Evolutionary conservation across 1,140 invertebrate species (phyloP), one percentile per base, ranked within the genome.

Genomic region (Aphaenogaster rudis): DNA sequence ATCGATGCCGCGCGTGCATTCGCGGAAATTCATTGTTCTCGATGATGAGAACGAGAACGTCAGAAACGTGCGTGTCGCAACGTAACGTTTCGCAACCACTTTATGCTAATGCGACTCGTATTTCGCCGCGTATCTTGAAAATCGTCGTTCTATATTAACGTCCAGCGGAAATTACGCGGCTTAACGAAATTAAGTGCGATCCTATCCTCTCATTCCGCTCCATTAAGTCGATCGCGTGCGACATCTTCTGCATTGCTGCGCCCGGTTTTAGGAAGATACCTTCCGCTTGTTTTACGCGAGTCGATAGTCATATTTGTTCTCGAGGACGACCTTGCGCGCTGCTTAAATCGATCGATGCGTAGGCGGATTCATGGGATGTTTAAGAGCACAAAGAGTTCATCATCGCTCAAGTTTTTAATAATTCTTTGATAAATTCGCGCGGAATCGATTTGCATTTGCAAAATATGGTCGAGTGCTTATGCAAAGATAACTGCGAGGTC

Each of bases 21-120:
- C 17, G 57, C 21, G 76, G 76, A 78, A 64, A 78, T 36, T 48
- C 42, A 42, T 28, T 64, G 28, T 33, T n/a, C 42, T 0, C 54
- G 52, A 5, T 13, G n/a, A 42, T 15, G 72, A 42, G 28, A 1
- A 33, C 36, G 52, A 42, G 76, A 61, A 78, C 3, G 42, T 78
- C 42, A 48, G 42, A 48, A 48, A 78, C 39, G 59, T 54, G 42
- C 76, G 76, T 64, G 59, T 28, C 21, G 36, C 42, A 11, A n/a
- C 74, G 21, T 1, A 39, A 78, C 57, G 28, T n/a, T 28, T 78
- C 39, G 4, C 54, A 42, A 28, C 8, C 15, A 21, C 39, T 17
- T 77, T 77, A 77, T 77, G 74, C 15, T 77, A 61, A 77, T 61
- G 54, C 21, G 54, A 61, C 21, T 77, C n/a, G 74, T 76, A 59